phyloP scores from a whole-genome alignment of 2,888 invertebrate species.

The Galeruca laticollis region DNA sequence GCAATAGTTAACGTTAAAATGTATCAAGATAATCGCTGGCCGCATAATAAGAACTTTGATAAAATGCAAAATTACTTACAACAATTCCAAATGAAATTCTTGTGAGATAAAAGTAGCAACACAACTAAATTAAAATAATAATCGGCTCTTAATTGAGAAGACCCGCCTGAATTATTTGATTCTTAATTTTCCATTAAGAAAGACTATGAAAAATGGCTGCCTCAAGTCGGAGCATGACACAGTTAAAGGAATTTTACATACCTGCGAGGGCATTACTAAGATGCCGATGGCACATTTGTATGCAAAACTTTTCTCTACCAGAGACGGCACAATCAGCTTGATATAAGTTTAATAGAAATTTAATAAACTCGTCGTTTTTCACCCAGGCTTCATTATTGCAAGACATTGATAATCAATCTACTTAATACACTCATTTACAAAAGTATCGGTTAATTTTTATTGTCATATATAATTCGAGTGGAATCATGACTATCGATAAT shows the following conservation, averaged over 20 bases:
- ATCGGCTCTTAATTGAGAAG: conserved; percentile 32
- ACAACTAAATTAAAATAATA: conserved; percentile 31
- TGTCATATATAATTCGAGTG: too few species aligned
- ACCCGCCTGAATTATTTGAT: conserved; percentile 27
- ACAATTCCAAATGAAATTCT: neutral
- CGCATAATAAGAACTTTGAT: neutral
- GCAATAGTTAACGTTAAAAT: neutral
- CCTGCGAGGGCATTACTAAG: conserved; percentile 14
- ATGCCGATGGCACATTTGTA: conserved; percentile 34
- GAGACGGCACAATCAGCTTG: neutral
- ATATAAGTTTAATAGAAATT: too few species aligned
- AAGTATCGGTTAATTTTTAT: too few species aligned
- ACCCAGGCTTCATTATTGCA: too few species aligned
- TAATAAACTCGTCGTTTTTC: too few species aligned
- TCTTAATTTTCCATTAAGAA: conserved; percentile 30
- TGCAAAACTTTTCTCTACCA: conserved; percentile 33
- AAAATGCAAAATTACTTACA: neutral
- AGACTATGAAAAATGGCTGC: conserved; percentile 15
- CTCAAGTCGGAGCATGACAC: conserved; percentile 8
- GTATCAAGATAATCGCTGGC: neutral
- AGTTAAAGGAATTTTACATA: conserved; percentile 29
- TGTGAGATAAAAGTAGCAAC: conserved; percentile 5
- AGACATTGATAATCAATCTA: too few species aligned
- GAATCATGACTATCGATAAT: too few species aligned
- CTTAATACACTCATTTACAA: too few species aligned